Evolutionary conservation across 2,797 vertebrate species (phyloP).

Genomic region (Syngnathus acus): DNA sequence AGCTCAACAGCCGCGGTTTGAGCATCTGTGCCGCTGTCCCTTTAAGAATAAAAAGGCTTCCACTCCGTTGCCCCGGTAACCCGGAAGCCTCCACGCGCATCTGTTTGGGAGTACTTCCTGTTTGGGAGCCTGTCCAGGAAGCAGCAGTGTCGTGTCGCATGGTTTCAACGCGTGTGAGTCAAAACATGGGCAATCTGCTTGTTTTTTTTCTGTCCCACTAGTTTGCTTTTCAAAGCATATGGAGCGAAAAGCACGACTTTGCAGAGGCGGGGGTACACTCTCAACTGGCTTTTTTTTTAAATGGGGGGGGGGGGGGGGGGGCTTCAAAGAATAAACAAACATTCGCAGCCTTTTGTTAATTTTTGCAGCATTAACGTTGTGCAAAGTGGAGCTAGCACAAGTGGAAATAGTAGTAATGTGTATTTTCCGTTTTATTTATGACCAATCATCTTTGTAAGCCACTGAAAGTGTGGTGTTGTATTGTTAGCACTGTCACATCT

Average conservation of each 20-base stretch:
- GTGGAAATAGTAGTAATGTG: not conserved
- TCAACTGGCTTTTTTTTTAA: not conserved
- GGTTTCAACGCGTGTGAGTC: conserved; percentile 68
- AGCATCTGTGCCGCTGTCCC: conserved; percentile 42
- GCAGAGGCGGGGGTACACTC: not conserved
- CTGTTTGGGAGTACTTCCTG: conserved; percentile 59
- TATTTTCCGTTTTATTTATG: not conserved
- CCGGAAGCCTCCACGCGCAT: conserved; percentile 54
- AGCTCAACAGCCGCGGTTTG: not conserved
- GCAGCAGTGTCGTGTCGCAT: conserved; percentile 47
- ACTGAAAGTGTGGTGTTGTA: not conserved
- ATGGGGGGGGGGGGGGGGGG: too few relatives aligned
- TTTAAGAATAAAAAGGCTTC: conserved; percentile 68
- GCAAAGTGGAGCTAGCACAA: not conserved
- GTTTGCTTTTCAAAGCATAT: conserved; percentile 13
- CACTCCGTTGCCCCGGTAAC: conserved; percentile 63
- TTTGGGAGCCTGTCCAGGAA: conserved; percentile 57
- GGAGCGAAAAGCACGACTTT: conserved; percentile 26
- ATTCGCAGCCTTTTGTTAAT: not conserved
- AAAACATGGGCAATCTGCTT: conserved; percentile 6
- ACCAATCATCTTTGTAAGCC: not conserved
- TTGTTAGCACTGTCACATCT: not conserved
- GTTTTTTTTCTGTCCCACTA: not conserved
- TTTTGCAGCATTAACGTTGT: not conserved
- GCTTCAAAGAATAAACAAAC: not conserved